Base-by-base conservation (phyloP, 30 jellyfish, hydroid and myxozoan genomes). In the Calvadosia cruxmelitensis region DNA sequence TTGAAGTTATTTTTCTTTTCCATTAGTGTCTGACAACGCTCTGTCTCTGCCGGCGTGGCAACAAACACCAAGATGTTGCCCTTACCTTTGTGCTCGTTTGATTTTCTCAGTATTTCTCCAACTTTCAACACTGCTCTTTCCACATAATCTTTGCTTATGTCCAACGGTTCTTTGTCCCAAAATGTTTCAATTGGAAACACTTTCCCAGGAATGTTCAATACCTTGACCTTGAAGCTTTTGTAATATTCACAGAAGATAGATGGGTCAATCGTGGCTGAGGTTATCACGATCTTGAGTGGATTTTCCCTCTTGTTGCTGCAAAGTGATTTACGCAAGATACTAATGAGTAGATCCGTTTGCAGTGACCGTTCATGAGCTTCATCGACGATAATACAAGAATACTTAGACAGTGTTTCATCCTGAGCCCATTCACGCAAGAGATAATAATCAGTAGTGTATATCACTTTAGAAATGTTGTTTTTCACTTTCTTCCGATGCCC, bases 281-380 rank as follows among this genome's bases (percentile, higher is more conserved):
- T 73, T 36, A 75, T 82, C 27, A 83, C 70, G 26, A 83, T 71
- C 16, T 75, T 74, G 31, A 83, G 69, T 20, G 57, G 57, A 5
- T 42, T 42, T 20, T 42, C 57, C 30, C 68, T 72, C 35, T 66
- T 67, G 0, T 34, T 27, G 33, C 35, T 34, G 53, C 71, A 69
- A 20, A 69, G 16, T 23, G 91, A 80, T 25, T 63, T 27, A 53
- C 74, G 75, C 0, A 76, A 77, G 80, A 75, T 69, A 0, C 91
- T 82, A 12, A 83, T 50, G 0, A 83, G 81, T 0, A 83, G 76
- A 53, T 83, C 94, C 1, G 80, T 83, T 29, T 74, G 49, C 25
- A 83, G 35, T 27, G 83, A 65, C 36, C 94, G 29, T 64, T 83
- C 94, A 67, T 83, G 94, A 25, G 94, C 94, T 70, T 83, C 94